Conservation (phyloP, 2,113 vertebrate genomes). For the Meles meles region DNA sequence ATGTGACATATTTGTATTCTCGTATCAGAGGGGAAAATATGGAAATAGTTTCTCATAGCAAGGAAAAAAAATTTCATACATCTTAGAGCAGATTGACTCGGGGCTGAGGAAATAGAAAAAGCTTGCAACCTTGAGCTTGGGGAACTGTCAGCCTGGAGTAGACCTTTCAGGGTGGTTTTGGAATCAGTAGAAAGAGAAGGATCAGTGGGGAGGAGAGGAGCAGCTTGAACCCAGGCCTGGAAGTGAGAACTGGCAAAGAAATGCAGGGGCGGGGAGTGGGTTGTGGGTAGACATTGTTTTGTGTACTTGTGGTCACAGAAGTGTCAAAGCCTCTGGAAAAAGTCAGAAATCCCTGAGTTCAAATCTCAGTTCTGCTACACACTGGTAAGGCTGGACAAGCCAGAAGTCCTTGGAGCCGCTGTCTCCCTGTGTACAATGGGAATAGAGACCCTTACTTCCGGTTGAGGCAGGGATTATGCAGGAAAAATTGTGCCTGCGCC, state of each 20-base stretch:
- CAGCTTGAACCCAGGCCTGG: background rate
- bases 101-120: background rate
- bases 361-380: background rate
- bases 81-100: too few species aligned
- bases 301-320: too few species aligned
- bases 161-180: rapidly evolving
- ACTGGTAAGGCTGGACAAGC: background rate
- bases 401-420: background rate
- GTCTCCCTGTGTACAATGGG: background rate
- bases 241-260: background rate
- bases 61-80: too few species aligned
- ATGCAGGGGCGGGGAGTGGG: too few species aligned
- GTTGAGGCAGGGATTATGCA: background rate
- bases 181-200: background rate
- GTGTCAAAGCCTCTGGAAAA: background rate
- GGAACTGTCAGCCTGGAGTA: too few species aligned
- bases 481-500: rapidly evolving
- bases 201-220: rapidly evolving
- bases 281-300: background rate
- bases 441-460: background rate
- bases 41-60: background rate
- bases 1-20: background rate
- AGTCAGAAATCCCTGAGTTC: background rate
- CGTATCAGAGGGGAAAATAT: background rate
- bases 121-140: background rate